Evolutionary conservation across 2,113 vertebrate species (phyloP), one percentile per base, ranked within the genome.

Genomic region (Scomber colias): DNA sequence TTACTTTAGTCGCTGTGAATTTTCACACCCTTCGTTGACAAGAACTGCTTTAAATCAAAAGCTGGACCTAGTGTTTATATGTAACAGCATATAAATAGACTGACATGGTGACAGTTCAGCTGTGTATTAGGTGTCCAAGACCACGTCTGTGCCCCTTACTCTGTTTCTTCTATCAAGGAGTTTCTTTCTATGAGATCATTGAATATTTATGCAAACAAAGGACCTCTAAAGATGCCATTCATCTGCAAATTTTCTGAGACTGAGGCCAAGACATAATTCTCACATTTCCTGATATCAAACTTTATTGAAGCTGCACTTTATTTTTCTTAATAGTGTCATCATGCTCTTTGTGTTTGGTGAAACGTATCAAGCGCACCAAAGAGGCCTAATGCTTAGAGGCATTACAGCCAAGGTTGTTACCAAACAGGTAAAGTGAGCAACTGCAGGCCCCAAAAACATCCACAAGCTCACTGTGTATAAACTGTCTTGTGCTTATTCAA

Each of bases 71-170:
- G 56, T 27, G 24, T 27, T 27, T 27, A 27, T 71, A 65, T 65
- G 55, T 78, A 24, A 54, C 24, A 3, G 54, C 21, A 0, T 53
- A 75, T 64, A 82, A 82, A 89, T 86, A 89, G 81, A 53, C 30
- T 13, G 14, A 71, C 31, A 46, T 13, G 5, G 48, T 62, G 74
- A 77, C 56, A 60, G 78, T 69, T 61, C 51, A 78, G 72, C 51
- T 44, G 70, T 16, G 67, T 50, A 69, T 79, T 79, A 67, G 44
- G 19, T 77, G 61, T 86, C 44, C 2, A 21, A 31, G 61, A 74
- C 68, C 64, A 67, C 12, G 3, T 46, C 56, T 78, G 50, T 70
- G 84, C 76, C 51, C 40, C 49, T 40, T 62, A 46, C 65, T 75
- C n/a, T 27, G 46, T 30, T 11, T 63, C 24, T 64, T 67, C 11